A percentile compares a stretch with the other conserved stretches of the same genome.
Evolutionary conservation across 2,113 vertebrate species (phyloP).

Genomic region (Centropus unirufus): DNA sequence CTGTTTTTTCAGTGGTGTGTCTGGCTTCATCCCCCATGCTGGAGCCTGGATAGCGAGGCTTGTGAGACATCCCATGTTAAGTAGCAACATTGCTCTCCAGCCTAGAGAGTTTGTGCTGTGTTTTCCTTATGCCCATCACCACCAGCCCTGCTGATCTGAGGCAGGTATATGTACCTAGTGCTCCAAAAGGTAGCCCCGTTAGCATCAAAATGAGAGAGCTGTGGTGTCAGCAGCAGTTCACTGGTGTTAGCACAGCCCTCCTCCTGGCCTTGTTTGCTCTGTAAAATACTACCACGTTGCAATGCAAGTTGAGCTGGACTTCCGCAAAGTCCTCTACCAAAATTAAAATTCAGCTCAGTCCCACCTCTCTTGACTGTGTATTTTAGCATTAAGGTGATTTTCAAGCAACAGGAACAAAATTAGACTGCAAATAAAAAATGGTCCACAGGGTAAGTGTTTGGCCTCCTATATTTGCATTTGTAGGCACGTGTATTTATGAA

Average conservation of each 20-base stretch:
- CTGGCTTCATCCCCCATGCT: neutral
- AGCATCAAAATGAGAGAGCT: neutral
- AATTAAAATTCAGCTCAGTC: slow-evolving; percentile 46
- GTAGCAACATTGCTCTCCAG: neutral
- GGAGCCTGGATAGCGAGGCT: neutral
- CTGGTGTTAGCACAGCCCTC: neutral
- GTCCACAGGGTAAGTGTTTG: neutral
- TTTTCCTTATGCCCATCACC: neutral
- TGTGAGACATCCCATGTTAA: neutral
- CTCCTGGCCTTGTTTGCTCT: neutral
- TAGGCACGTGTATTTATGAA: neutral
- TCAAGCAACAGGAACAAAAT: slow-evolving; percentile 26
- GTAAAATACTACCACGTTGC: neutral
- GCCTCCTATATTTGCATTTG: neutral
- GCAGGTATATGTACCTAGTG: neutral
- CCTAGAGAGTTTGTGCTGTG: rapidly evolving
- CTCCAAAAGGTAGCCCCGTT: neutral
- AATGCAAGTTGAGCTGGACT: neutral
- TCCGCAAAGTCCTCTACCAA: neutral
- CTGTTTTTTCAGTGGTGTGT: neutral
- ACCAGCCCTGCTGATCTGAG: neutral
- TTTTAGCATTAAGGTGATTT: slow-evolving; percentile 50
- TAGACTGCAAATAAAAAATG: neutral
- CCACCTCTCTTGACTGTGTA: neutral
- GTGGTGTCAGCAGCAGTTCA: neutral